Percentiles rank a stretch among this genome's conserved stretches.
phyloP scores from a whole-genome alignment of 2,113 vertebrate species.

The Hippoglossus stenolepis region DNA sequence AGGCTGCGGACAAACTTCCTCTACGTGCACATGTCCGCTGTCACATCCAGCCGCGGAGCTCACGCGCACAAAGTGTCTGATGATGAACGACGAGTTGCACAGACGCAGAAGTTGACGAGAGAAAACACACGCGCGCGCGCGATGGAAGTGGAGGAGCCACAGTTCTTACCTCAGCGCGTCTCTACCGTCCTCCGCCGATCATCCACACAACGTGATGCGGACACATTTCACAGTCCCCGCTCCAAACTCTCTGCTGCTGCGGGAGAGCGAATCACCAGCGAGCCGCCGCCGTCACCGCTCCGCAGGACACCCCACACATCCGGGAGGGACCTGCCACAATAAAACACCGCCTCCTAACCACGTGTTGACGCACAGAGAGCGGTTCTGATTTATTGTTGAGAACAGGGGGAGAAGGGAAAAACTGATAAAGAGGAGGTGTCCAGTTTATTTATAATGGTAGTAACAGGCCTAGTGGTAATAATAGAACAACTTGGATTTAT shows the following conservation, averaged over 20 bases:
- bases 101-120: neutral
- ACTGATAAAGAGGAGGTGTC: too few species aligned
- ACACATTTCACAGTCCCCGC: slow-evolving; percentile 91
- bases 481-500: too few species aligned
- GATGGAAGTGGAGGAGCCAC: neutral
- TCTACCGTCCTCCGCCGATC: slow-evolving; percentile 76
- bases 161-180: slow-evolving; percentile 65
- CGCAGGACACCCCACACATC: neutral
- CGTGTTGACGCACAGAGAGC: neutral
- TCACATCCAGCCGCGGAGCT: too few species aligned
- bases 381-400: too few species aligned
- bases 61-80: neutral
- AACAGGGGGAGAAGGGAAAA: too few species aligned
- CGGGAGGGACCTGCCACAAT: slow-evolving; percentile 45
- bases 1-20: slow-evolving; percentile 45
- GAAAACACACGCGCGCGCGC: neutral
- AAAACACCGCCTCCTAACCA: slow-evolving; percentile 29
- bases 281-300: slow-evolving; percentile 42
- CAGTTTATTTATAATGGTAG: too few species aligned
- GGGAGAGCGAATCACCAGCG: slow-evolving; percentile 87
- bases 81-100: neutral
- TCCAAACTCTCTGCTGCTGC: slow-evolving; percentile 88
- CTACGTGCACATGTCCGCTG: slow-evolving; percentile 19
- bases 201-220: slow-evolving; percentile 83
- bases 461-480: too few species aligned